A percentile compares a stretch with the other conserved stretches of the same genome.
These are phyloP conservation scores for Anthopleura sola DNA, from an alignment of 64 coral and sea anemone species.

Conservation along the genomic window DNA sequence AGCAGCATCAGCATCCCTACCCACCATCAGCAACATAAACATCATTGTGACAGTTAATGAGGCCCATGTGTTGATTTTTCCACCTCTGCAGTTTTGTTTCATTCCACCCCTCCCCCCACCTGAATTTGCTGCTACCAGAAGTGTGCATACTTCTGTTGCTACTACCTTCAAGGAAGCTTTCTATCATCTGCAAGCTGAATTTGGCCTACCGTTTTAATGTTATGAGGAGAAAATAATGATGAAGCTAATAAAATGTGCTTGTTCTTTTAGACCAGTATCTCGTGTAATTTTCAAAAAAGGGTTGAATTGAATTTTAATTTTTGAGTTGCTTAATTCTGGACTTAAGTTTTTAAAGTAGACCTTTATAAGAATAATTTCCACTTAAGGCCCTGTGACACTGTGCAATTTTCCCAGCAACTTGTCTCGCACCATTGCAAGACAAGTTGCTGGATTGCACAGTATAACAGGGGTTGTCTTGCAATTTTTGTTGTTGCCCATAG, in stretches of 20 bases:
- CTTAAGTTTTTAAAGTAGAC: too few species aligned
- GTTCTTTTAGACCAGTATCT: not conserved
- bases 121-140: not conserved
- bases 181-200: not conserved
- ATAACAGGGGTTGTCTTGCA: too few species aligned
- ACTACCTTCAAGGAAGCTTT: not conserved
- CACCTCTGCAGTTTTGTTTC: not conserved
- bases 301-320: not conserved
- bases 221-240: constrained; percentile 12
- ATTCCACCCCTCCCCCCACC: not conserved
- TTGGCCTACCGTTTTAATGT: not conserved
- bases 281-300: too few species aligned
- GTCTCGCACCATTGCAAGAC: too few species aligned
- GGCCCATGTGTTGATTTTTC: not conserved
- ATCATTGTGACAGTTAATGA: not conserved
- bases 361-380: too few species aligned
- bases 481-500: too few species aligned
- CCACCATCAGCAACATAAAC: not conserved
- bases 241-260: not conserved
- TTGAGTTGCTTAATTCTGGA: too few species aligned
- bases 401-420: too few species aligned
- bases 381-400: too few species aligned
- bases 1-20: not conserved
- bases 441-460: too few species aligned
- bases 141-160: not conserved